These are phyloP conservation scores for Aporophyla lueneburgensis DNA, from an alignment of 2,888 invertebrate species.

Conservation along the genomic window DNA sequence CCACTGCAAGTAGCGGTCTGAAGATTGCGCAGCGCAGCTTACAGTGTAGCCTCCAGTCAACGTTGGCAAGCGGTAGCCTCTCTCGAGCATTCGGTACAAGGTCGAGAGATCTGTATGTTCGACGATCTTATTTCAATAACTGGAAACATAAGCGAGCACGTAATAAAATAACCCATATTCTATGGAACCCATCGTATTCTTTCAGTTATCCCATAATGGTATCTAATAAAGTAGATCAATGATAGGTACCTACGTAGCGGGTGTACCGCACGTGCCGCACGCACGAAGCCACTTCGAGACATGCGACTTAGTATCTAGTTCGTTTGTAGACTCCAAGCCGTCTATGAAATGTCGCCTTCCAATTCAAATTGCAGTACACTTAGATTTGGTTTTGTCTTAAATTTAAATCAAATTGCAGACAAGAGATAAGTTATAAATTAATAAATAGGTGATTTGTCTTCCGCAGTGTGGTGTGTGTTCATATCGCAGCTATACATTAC, in stretches of 20 bases:
- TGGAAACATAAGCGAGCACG: neutral
- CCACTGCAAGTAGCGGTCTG: slow-evolving; percentile 5
- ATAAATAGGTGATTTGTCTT: neutral
- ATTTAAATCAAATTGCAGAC: neutral
- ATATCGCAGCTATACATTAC: neutral
- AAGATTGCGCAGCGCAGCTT: neutral
- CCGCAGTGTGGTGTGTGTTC: neutral
- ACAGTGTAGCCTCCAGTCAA: neutral
- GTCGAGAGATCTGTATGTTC: neutral
- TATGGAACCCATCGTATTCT: neutral
- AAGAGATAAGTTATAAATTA: neutral
- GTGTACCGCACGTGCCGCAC: neutral
- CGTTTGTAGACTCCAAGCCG: no score
- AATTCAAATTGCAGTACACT: neutral
- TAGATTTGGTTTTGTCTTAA: neutral
- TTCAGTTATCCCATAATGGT: neutral
- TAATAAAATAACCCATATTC: neutral
- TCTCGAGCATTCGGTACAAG: neutral
- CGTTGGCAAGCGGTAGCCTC: neutral
- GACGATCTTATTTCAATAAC: slow-evolving; percentile 14
- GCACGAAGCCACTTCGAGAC: neutral
- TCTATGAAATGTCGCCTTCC: neutral
- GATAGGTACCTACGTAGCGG: neutral
- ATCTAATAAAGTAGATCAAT: neutral
- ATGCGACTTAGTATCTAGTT: neutral